phyloP scores from a whole-genome alignment of 2,888 invertebrate genomes.

The Eremobia ochroleuca region DNA sequence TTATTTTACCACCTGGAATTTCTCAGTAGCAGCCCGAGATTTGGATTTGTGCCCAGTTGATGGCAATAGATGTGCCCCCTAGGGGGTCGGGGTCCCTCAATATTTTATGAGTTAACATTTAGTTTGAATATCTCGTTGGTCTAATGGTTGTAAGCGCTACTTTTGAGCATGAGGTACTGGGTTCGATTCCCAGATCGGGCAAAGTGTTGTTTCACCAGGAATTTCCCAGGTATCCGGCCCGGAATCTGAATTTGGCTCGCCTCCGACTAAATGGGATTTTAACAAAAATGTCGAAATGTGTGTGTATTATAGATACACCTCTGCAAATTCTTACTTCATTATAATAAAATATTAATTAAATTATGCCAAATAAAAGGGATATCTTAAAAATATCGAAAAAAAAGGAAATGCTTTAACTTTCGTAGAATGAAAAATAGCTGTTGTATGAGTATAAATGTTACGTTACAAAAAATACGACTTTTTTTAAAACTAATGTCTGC shows the following conservation, averaged over 20 bases:
- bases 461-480: background rate
- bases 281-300: background rate
- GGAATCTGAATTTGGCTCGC: too few relatives aligned
- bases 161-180: too few relatives aligned
- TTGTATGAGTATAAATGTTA: background rate
- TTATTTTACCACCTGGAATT: background rate
- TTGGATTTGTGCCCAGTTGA: background rate
- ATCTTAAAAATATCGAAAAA: background rate
- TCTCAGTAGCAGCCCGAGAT: background rate
- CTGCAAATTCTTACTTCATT: background rate
- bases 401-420: too few relatives aligned
- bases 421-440: background rate
- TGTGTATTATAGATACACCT: background rate
- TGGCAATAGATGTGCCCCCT: background rate
- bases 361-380: background rate
- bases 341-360: background rate
- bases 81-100: too few relatives aligned
- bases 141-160: too few relatives aligned
- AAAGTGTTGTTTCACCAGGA: too few relatives aligned
- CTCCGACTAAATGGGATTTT: too few relatives aligned
- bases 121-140: too few relatives aligned
- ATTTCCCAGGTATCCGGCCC: too few relatives aligned
- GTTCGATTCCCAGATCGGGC: too few relatives aligned
- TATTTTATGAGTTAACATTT: too few relatives aligned
- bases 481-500: background rate